These are phyloP conservation scores for Drosophila macrospina DNA, from an alignment of 2,888 invertebrate genomes.

Conservation along the genomic window DNA sequence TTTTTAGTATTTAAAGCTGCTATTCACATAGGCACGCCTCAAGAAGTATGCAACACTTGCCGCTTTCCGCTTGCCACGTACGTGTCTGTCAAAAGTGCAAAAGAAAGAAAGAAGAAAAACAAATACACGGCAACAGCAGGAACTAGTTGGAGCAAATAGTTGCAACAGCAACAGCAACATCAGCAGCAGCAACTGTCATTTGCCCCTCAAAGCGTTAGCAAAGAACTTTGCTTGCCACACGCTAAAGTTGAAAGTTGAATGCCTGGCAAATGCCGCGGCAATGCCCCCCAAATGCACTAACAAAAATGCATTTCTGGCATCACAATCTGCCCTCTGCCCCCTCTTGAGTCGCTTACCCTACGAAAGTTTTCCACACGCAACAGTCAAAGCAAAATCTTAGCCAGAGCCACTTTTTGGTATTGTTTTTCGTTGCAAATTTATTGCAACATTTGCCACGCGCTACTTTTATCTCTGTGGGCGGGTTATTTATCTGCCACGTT, in stretches of 20 bases:
- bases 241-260: constrained; percentile 84
- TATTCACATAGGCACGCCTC: constrained; percentile 54
- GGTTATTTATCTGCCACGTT: constrained; percentile 82
- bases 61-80: constrained; percentile 45
- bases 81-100: constrained; percentile 43
- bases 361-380: constrained; percentile 73
- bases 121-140: constrained; percentile 23
- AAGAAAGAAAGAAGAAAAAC: constrained; percentile 24
- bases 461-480: constrained; percentile 72
- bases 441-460: constrained; percentile 73
- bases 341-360: constrained; percentile 5
- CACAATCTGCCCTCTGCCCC: not conserved
- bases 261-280: constrained; percentile 82
- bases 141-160: constrained; percentile 11
- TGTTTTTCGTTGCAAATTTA: constrained; percentile 80
- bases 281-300: constrained; percentile 62
- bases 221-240: constrained; percentile 35
- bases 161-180: not conserved
- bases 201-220: constrained; percentile 20
- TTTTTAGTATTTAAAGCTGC: constrained; percentile 31
- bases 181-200: constrained; percentile 52
- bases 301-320: constrained; percentile 57
- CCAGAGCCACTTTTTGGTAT: constrained; percentile 52
- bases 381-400: constrained; percentile 42
- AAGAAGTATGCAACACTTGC: constrained; percentile 61